Evolutionary conservation across 2,888 invertebrate species (phyloP), one percentile per base, ranked within the genome.

Genomic region (Biston stratarius): DNA sequence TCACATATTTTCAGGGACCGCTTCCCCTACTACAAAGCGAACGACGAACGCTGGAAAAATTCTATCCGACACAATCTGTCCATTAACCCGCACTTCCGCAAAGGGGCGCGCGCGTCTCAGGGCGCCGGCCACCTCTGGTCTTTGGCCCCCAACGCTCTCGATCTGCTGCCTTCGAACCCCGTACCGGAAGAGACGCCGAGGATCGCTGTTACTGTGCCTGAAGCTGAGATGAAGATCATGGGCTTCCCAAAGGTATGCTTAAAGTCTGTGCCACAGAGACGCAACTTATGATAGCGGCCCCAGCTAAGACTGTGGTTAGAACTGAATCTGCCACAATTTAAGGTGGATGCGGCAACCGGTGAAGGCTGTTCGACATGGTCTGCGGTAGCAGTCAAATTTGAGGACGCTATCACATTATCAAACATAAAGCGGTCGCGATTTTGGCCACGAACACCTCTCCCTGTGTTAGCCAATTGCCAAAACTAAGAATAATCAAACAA

Each of bases 21-120:
- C 69, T 98, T 97, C 88, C 97, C 98, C 0, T 98, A 96, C 86
- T 98, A 97, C 94, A 97, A 97, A 85, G 97, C 97, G 48, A 97
- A 97, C 82, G 98, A 98, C 78, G 98, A 98, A 84, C 96, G 98
- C 79, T 98, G 98, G 98, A 98, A 98, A 90, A 98, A 98, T 84
- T 98, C 98, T 0, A 98, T 98, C 0, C 94, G 98, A 74, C 98
- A 98, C 88, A 98, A 98, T 87, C 92, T 98, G 14, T 98, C 98
- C 44, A 98, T 98, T 83, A 98, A 98, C 90, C 98, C 98, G 0
- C 98, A 98, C 89, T 98, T 98, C 86, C 95, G 94, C 42, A 98
- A 98, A 88, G 98, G 98, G 0, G 96, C 96, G 12, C 96, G 98
- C 77, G 97, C 98, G 0, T 95, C 97, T 0, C 97, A 97, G 77